phyloP scores from a whole-genome alignment of 2,888 invertebrate species.

The Limnephilus marmoratus region DNA sequence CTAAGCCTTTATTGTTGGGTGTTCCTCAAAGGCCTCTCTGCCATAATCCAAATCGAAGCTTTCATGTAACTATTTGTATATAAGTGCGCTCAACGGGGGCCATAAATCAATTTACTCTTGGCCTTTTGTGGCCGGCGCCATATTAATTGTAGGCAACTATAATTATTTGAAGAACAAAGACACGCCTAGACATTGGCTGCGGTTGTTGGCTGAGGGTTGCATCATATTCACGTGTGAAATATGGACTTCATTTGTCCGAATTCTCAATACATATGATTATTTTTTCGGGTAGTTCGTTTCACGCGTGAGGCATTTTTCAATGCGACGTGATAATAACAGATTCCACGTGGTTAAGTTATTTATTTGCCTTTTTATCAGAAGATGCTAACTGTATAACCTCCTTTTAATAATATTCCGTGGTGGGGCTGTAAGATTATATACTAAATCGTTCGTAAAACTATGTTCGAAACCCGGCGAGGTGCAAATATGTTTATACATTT shows the following conservation, averaged over 20 bases:
- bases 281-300: not conserved
- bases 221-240: constrained; percentile 25
- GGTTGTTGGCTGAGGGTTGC: constrained; percentile 6
- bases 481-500: no score
- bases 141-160: constrained; percentile 38
- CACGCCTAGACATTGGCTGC: constrained; percentile 6
- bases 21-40: not conserved
- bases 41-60: not conserved
- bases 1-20: not conserved
- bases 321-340: not conserved
- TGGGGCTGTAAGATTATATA: no score
- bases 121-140: constrained; percentile 46
- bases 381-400: not conserved
- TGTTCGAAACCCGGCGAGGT: not conserved
- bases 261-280: not conserved
- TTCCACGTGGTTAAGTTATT: not conserved
- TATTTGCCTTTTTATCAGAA: not conserved
- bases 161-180: constrained; percentile 44
- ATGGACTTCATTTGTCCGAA: constrained; percentile 3
- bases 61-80: not conserved
- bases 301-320: not conserved
- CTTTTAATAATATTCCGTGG: not conserved
- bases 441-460: no score
- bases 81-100: constrained; percentile 19
- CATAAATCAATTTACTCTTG: constrained; percentile 45